Base-by-base conservation (phyloP, 1,140 invertebrate species). In the Chironomus striatipennis region DNA sequence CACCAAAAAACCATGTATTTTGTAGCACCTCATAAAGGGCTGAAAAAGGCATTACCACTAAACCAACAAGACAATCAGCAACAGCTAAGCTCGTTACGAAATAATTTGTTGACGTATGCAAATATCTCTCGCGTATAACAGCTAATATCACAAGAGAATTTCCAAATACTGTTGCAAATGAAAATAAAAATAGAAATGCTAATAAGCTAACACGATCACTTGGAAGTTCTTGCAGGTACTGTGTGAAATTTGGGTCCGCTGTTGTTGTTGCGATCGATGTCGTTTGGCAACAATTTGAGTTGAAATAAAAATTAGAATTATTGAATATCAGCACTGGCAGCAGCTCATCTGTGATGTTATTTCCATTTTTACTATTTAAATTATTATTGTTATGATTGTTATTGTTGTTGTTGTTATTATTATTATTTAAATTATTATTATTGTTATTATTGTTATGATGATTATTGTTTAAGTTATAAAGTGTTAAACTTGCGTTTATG, bases 51-150 rank as follows among this genome's bases (percentile, higher is more conserved):
- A 99, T 99, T 73, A 98, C 97, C 24, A 97, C 89, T 21, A 96
- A 88, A 4, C 97, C 97, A 1, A 99, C 97, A 65, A 99, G 87
- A 73, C 98, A 91, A 84, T 99, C 98, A 0, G 98, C 97, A 9
- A 98, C 90, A 6, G 97, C 97, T 72, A 99, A 84, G 74, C 95
- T 97, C 43, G 98, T 96, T 76, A 99, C 98, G 82, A 99, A 98
- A 81, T 98, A 99, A 84, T 99, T 99, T 24, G 97, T 99, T 24
- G 95, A 95, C 12, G 95, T 97, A 80, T 97, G 95, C 7, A 98
- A 82, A 73, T 93, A 90, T 72, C 95, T 85, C 81, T 98, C 96
- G 65, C 94, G 85, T 43, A 92, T 90, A 8, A 99, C 97, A 24
- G 94, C 94, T 76, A 98, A 81, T 73, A 99, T 98, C 6, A 99